Evolutionary conservation across 1,140 invertebrate species (phyloP).

Genomic region (Hypothenemus hampei): DNA sequence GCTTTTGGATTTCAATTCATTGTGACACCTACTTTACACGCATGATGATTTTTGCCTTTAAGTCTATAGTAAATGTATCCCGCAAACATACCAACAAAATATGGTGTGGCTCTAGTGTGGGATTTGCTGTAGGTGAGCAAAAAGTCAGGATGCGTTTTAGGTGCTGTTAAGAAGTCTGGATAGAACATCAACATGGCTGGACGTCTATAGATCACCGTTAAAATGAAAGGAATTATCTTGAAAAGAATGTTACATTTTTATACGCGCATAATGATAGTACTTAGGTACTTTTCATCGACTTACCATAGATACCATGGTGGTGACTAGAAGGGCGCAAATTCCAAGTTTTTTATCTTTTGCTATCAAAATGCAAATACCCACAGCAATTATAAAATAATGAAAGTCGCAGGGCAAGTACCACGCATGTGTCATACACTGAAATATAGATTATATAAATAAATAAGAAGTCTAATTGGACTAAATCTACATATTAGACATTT

Average conservation of each 20-base stretch:
- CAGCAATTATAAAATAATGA: conserved; percentile 63
- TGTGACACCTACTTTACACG: conserved; percentile 47
- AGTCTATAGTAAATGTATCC: conserved; percentile 48
- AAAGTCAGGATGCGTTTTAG: conserved; percentile 48
- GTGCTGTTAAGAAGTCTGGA: conserved; percentile 49
- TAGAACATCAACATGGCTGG: conserved; percentile 50
- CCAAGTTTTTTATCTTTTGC: conserved; percentile 40
- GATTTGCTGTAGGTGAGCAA: conserved; percentile 51
- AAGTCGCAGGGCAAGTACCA: conserved; percentile 78
- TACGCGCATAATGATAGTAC: not conserved
- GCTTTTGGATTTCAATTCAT: not conserved
- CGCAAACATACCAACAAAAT: conserved; percentile 51
- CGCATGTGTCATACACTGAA: conserved; percentile 64
- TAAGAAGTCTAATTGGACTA: no score
- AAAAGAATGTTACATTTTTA: not conserved
- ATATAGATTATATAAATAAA: conserved; percentile 25
- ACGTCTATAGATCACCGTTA: conserved; percentile 48
- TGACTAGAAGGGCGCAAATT: conserved; percentile 26
- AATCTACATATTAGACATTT: no score
- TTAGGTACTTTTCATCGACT: not conserved
- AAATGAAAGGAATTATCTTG: conserved; percentile 45
- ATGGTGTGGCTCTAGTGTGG: conserved; percentile 51
- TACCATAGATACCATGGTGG: conserved; percentile 30
- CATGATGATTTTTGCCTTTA: conserved; percentile 36
- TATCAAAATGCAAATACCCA: conserved; percentile 54